Conservation (phyloP, 2,888 invertebrate genomes). For the Tenthredo scrophulariae region DNA sequence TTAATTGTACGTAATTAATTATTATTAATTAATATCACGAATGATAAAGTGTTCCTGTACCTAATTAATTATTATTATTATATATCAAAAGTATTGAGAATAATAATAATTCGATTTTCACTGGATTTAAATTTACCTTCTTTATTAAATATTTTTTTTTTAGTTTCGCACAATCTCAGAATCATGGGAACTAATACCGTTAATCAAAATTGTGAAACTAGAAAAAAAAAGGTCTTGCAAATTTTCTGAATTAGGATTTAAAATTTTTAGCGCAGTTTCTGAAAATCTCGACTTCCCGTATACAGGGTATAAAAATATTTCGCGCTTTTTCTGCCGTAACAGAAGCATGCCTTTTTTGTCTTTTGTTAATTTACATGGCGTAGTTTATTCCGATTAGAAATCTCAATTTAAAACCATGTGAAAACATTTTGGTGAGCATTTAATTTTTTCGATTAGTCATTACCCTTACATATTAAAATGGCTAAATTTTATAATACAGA, state of each 20-base stretch:
- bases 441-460: background rate
- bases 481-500: conserved; percentile 67
- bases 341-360: conserved; percentile 7
- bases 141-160: background rate
- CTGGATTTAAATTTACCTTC: conserved; percentile 64
- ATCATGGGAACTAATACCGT: background rate
- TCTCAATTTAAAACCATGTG: background rate
- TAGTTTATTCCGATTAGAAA: conserved; percentile 9
- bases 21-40: conserved; percentile 73
- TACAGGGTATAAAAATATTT: conserved; percentile 11
- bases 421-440: conserved; percentile 2
- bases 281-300: background rate
- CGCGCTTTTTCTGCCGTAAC: background rate
- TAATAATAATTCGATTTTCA: conserved; percentile 77
- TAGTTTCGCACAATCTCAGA: background rate
- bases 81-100: conserved; percentile 74
- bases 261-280: background rate
- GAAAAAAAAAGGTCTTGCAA: background rate
- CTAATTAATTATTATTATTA: conserved; percentile 72
- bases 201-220: background rate
- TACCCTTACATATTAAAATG: conserved; percentile 56
- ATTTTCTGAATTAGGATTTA: background rate
- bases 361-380: conserved; percentile 25
- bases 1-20: conserved; percentile 69
- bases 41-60: conserved; percentile 77